Evolutionary conservation across 2,113 vertebrate genomes (phyloP).

Genomic region (Oreocharis arfaki): DNA sequence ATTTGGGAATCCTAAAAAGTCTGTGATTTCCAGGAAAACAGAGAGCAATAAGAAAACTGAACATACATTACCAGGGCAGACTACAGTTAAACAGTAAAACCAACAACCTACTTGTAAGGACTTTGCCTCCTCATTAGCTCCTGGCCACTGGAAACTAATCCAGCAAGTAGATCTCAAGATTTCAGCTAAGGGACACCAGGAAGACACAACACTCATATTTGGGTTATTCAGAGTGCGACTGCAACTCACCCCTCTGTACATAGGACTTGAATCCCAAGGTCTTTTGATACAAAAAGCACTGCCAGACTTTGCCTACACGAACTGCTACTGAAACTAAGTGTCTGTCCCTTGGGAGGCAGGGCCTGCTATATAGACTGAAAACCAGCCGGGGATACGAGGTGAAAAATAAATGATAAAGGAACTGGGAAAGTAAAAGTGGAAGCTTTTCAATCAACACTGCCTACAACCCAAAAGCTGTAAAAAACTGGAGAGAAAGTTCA

Average conservation of each 20-base stretch:
- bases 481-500: neutral
- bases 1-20: neutral
- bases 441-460: neutral
- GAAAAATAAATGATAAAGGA: neutral
- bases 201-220: neutral
- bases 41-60: neutral
- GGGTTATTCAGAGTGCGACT: neutral
- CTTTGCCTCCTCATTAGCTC: neutral
- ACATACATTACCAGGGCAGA: neutral
- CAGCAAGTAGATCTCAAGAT: neutral
- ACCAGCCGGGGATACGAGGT: neutral
- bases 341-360: neutral
- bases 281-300: neutral
- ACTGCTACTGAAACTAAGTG: neutral
- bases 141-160: neutral
- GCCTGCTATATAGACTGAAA: neutral
- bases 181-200: neutral
- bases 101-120: neutral
- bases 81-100: neutral
- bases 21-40: neutral
- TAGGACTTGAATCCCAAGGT: neutral
- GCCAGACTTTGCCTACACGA: neutral
- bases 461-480: neutral
- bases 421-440: neutral
- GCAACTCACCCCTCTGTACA: neutral